Evolutionary conservation across 2,797 vertebrate genomes (phyloP).

Genomic region (Alca torda): DNA sequence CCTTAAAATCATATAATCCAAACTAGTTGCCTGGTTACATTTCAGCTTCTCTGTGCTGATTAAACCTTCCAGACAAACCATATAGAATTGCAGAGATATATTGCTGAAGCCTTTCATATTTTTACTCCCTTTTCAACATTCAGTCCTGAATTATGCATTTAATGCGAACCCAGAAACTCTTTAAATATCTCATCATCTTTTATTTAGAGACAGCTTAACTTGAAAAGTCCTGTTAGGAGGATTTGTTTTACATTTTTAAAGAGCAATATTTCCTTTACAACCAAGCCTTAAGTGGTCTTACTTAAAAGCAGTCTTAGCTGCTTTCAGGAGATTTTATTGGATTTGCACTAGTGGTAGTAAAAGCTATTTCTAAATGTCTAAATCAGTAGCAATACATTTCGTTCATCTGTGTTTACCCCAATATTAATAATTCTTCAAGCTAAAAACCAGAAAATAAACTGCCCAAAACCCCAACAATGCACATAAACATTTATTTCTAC

Average conservation of each 20-base stretch:
- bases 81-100: not conserved
- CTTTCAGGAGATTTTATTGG: not conserved
- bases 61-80: slow-evolving; percentile 18
- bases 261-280: slow-evolving; percentile 45
- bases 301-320: slow-evolving; percentile 10
- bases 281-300: slow-evolving; percentile 10
- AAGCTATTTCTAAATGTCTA: not conserved
- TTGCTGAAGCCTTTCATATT: not conserved
- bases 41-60: not conserved
- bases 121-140: slow-evolving; percentile 37
- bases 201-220: slow-evolving; percentile 63
- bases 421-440: not conserved
- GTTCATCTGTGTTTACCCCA: not conserved
- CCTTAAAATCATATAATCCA: not conserved
- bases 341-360: not conserved
- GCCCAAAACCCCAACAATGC: not conserved
- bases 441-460: not conserved
- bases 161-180: slow-evolving; percentile 8
- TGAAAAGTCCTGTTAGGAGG: slow-evolving; percentile 46
- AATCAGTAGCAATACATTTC: not conserved
- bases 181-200: slow-evolving; percentile 65
- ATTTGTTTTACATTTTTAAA: slow-evolving; percentile 66
- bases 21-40: not conserved
- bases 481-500: not conserved
- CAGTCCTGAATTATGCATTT: slow-evolving; percentile 66